Percentiles rank a stretch among this genome's conserved stretches.
phyloP scores from a whole-genome alignment of 2,113 vertebrate genomes.

The Seriola dumerili region DNA sequence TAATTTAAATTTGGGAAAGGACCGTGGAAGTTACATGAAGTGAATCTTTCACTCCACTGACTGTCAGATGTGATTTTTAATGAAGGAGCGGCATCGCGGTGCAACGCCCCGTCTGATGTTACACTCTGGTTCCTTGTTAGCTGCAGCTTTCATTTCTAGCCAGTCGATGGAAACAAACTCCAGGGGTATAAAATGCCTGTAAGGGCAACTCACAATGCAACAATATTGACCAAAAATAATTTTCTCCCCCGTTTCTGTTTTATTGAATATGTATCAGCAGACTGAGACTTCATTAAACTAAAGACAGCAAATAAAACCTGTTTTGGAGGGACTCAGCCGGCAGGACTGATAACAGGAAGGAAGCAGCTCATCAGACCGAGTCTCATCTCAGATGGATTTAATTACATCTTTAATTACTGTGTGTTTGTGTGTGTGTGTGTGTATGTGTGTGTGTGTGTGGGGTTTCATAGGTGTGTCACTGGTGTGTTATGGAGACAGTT shows the following conservation, averaged over 20 bases:
- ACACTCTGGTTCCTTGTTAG: constrained; percentile 4
- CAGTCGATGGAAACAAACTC: constrained; percentile 16
- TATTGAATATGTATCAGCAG: constrained; percentile 58
- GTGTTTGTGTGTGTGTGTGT: background rate
- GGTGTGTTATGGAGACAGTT: background rate
- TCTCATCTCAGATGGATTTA: constrained; percentile 45
- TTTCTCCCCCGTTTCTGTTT: constrained; percentile 7
- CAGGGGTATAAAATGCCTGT: background rate
- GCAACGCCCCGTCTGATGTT: background rate
- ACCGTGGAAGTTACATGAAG: background rate
- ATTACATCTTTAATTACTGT: constrained; percentile 68
- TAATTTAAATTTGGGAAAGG: background rate
- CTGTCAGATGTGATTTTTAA: background rate
- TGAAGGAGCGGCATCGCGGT: background rate
- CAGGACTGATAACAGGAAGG: constrained; percentile 52
- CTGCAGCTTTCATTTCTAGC: constrained; percentile 16
- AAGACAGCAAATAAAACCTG: constrained; percentile 46
- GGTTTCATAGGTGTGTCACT: background rate
- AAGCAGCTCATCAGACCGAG: constrained; percentile 59
- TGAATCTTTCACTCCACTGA: background rate
- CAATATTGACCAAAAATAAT: constrained; percentile 29
- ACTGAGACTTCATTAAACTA: constrained; percentile 48
- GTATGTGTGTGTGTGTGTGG: background rate
- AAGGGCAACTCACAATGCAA: constrained; percentile 23
- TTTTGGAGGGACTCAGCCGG: constrained; percentile 9